Conservation (phyloP, 2,113 vertebrate genomes). For the Poeciliopsis occidentalis region DNA sequence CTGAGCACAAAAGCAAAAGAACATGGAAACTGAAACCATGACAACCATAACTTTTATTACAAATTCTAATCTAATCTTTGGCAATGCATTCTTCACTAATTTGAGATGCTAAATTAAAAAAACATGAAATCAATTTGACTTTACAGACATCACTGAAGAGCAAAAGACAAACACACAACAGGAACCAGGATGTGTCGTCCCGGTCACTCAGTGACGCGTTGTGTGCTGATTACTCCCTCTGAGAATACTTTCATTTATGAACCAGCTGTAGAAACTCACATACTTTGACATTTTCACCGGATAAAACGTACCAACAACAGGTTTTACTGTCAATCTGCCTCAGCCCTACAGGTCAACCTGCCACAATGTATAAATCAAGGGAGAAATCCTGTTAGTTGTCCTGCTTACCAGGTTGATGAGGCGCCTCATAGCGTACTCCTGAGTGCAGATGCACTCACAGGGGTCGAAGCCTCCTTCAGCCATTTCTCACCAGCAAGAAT, state of each 20-base stretch:
- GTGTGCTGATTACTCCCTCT: neutral
- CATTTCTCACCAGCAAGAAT: slow-evolving; percentile 79
- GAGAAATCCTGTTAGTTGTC: neutral
- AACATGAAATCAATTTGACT: neutral
- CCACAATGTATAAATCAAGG: neutral
- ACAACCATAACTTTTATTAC: neutral
- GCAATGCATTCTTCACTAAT: neutral
- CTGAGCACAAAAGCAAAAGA: slow-evolving; percentile 28
- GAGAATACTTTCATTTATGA: neutral
- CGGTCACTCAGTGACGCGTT: neutral
- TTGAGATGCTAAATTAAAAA: neutral
- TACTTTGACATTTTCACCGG: neutral
- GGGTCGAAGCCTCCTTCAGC: slow-evolving; percentile 97
- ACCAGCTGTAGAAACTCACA: neutral
- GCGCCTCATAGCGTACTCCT: slow-evolving; percentile 95
- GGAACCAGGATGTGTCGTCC: slow-evolving; percentile 70
- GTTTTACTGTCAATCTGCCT: neutral
- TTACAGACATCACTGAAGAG: neutral
- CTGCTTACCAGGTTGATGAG: slow-evolving; percentile 94
- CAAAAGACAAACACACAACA: slow-evolving; percentile 58
- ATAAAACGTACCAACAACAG: neutral
- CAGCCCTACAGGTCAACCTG: neutral
- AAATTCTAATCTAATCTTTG: neutral
- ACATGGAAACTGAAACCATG: slow-evolving; percentile 5
- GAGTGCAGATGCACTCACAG: slow-evolving; percentile 96